Percentiles rank a stretch among this genome's conserved stretches.
phyloP scores from a whole-genome alignment of 2,888 invertebrate genomes.

The Arrhopalites spinosus region DNA sequence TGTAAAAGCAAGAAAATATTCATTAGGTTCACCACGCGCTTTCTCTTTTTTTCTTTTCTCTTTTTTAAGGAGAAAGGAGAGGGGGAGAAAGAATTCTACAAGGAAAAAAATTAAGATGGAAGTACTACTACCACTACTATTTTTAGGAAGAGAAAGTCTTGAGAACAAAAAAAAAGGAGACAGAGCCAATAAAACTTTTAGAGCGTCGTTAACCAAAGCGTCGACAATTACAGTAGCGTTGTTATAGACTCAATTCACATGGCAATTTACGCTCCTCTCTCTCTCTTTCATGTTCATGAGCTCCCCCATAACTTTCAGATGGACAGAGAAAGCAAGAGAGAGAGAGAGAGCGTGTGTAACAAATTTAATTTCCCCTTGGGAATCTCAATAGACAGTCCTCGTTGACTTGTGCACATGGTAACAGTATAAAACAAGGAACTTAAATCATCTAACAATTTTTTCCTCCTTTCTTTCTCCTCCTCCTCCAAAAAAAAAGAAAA shows the following conservation, averaged over 20 bases:
- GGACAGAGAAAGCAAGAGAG: not conserved
- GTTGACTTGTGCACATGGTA: not conserved
- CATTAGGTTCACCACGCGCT: too few relatives aligned
- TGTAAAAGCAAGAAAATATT: too few relatives aligned
- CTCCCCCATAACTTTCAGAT: too few relatives aligned
- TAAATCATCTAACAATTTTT: too few relatives aligned
- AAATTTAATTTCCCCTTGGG: not conserved
- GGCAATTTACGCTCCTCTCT: not conserved
- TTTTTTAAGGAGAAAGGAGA: too few relatives aligned
- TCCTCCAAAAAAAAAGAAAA: too few relatives aligned
- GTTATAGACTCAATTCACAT: slow-evolving; percentile 5
- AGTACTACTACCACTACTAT: too few relatives aligned
- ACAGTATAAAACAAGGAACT: not conserved
- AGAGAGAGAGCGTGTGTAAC: not conserved
- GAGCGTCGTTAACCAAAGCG: slow-evolving; percentile 14
- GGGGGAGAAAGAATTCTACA: too few relatives aligned
- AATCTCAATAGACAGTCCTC: not conserved
- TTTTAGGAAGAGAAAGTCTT: not conserved
- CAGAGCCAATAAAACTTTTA: slow-evolving; percentile 16
- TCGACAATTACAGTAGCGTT: not conserved
- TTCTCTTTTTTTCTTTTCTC: too few relatives aligned
- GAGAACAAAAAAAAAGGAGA: not conserved
- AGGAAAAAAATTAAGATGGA: too few relatives aligned
- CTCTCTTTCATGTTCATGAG: not conserved
- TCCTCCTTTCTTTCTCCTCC: too few relatives aligned